Evolutionary conservation across 2,888 invertebrate genomes (phyloP).

Genomic region (Netelia inedita): DNA sequence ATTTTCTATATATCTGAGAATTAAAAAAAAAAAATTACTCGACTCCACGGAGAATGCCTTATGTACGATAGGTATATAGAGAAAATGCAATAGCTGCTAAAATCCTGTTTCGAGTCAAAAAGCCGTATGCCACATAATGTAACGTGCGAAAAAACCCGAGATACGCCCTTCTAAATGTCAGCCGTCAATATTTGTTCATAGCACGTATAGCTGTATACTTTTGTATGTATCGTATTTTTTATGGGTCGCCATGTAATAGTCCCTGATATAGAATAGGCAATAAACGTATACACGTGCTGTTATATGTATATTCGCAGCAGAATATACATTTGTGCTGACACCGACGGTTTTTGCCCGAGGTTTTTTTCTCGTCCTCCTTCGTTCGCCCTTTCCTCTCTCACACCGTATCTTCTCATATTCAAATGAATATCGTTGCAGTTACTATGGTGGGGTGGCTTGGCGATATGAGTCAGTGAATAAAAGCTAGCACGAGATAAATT

Average conservation of each 20-base stretch:
- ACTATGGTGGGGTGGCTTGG: conserved; percentile 58
- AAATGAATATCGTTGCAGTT: conserved; percentile 77
- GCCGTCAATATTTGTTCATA: background rate
- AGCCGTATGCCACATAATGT: background rate
- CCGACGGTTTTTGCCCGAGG: conserved; percentile 47
- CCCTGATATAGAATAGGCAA: conserved; percentile 62
- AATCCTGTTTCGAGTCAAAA: too few species aligned
- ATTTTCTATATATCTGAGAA: too few species aligned
- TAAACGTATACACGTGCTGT: conserved; percentile 54
- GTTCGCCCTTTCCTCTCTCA: conserved; percentile 16
- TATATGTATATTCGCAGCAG: conserved; percentile 43
- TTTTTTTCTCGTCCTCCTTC: conserved; percentile 44
- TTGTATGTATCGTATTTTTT: conserved; percentile 59
- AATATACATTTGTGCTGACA: conserved; percentile 65
- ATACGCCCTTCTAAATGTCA: background rate
- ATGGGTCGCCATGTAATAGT: conserved; percentile 56
- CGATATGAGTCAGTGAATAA: conserved; percentile 72
- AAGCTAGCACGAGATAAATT: conserved; percentile 76
- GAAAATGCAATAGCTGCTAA: too few species aligned
- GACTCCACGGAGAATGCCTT: too few species aligned
- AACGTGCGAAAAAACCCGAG: background rate
- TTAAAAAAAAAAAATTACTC: too few species aligned
- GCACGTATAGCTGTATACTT: conserved; percentile 5
- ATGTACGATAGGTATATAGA: too few species aligned
- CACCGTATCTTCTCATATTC: conserved; percentile 70